Evolutionary conservation across 2,797 vertebrate genomes (phyloP).

Genomic region (Eptatretus atami): DNA sequence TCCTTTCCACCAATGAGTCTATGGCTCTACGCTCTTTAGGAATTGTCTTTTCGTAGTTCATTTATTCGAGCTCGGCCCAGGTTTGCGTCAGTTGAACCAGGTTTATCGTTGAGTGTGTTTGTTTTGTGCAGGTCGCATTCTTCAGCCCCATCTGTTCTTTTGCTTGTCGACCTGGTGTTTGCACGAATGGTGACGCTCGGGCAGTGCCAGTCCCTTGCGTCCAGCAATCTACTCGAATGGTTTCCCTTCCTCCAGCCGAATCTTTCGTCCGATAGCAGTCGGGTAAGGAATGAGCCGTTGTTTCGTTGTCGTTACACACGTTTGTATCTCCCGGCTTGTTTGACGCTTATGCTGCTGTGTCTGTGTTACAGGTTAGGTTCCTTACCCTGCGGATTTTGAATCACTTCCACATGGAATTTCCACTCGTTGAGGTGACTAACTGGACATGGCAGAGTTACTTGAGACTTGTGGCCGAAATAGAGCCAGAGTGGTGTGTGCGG

Average conservation of each 20-base stretch:
- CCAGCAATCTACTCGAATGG: slow-evolving; percentile 29
- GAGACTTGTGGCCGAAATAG: too few relatives aligned
- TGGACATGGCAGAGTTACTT: too few relatives aligned
- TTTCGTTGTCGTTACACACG: neutral
- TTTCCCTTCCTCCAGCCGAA: slow-evolving; percentile 34
- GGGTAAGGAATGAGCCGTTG: slow-evolving; percentile 20
- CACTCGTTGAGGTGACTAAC: slow-evolving; percentile 7
- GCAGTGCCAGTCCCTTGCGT: slow-evolving; percentile 29
- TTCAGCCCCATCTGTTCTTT: slow-evolving; percentile 21
- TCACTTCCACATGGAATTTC: slow-evolving; percentile 35
- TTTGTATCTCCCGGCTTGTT: slow-evolving; percentile 6
- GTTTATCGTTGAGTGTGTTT: too few relatives aligned
- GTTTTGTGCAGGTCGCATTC: too few relatives aligned
- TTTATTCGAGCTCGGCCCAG: too few relatives aligned
- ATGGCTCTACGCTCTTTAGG: too few relatives aligned
- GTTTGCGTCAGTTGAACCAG: too few relatives aligned
- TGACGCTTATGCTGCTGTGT: neutral
- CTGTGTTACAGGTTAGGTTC: neutral
- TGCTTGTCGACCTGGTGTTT: slow-evolving; percentile 62
- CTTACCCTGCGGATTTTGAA: slow-evolving; percentile 15
- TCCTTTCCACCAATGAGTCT: too few relatives aligned
- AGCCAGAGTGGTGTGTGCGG: too few relatives aligned
- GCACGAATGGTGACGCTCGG: slow-evolving; percentile 45
- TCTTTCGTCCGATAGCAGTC: slow-evolving; percentile 46
- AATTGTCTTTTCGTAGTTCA: too few relatives aligned